These are phyloP conservation scores for Lytechinus variegatus DNA, from an alignment of 35 echinoderm and acorn worm genomes.

Conservation along the genomic window DNA sequence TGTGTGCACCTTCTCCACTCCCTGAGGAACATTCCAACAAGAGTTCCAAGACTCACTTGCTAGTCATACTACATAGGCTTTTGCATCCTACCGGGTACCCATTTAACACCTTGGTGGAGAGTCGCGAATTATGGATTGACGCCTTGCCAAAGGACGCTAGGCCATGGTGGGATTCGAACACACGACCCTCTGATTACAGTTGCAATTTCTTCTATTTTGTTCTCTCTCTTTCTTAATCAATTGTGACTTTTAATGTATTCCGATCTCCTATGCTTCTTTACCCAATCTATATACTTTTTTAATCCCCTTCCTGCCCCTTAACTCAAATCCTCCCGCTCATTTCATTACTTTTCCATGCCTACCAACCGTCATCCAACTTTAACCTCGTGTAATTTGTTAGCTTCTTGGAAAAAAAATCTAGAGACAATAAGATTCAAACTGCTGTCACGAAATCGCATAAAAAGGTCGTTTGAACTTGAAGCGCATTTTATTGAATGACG, in stretches of 20 bases:
- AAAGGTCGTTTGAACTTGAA: not conserved
- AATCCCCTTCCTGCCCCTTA: not conserved
- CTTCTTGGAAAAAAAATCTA: not conserved
- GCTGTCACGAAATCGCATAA: slow-evolving; percentile 4
- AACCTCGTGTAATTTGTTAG: not conserved
- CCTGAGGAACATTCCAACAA: no score
- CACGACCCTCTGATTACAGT: no score
- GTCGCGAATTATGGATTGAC: no score
- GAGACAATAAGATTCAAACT: not conserved
- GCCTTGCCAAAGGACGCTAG: no score
- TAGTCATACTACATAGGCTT: no score
- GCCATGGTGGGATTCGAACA: no score
- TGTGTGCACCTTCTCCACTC: no score
- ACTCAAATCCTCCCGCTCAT: not conserved
- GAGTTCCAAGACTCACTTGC: no score
- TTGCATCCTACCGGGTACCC: no score
- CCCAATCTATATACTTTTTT: not conserved
- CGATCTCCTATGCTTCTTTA: not conserved
- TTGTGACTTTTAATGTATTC: not conserved
- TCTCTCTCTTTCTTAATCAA: not conserved
- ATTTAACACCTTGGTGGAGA: no score
- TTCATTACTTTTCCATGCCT: not conserved
- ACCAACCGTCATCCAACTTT: not conserved
- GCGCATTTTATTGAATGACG: not conserved
- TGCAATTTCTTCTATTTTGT: not conserved